Evolutionary conservation across 2,888 invertebrate genomes (phyloP), one percentile per base, ranked within the genome.

Genomic region (Trachelus iudaicus): DNA sequence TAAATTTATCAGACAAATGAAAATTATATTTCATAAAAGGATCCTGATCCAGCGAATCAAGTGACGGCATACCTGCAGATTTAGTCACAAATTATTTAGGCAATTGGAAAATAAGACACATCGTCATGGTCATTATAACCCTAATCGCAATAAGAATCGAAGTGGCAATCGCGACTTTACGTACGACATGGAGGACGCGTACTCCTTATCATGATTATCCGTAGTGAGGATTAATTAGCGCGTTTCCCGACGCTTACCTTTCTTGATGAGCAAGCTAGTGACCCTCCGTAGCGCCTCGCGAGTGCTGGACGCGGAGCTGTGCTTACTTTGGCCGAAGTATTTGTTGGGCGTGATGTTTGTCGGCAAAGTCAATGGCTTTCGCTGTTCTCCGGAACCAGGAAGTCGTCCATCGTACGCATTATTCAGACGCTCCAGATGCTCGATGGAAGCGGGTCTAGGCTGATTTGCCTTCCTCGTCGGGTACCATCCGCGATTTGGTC

Each of bases 401-500:
- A 92, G 82, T 75, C 91, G 86, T n/a, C 90, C 89, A 75, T 91
- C 91, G 85, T 89, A 91, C 3, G 90, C 88, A 83, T 87, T 90
- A 85, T 91, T 91, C 90, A 97, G 93, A 87, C 96, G 94, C 91
- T 97, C 97, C 86, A 97, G 93, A 91, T 97, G 96, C 92, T 97
- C 97, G 86, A 96, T 97, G 78, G 97, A 97, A 40, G 95, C 96
- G 12, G 97, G 97, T 85, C 96, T 94, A 88, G 95, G 93, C 88
- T 94, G 94, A 81, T 90, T 87, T 94, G 93, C 88, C 95, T 96
- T 88, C 94, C 91, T 88, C 73, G 91, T 94, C 11, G 96, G 96
- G 90, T 96, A 96, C 97, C 97, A 97, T 83, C 97, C 97, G 76
- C 97, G 93, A 30, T 96, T 96, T 0, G 97, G 97, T 0, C 96